Evolutionary conservation across 1,140 invertebrate species (phyloP), one percentile per base, ranked within the genome.

Genomic region (Goniozus legneri): DNA sequence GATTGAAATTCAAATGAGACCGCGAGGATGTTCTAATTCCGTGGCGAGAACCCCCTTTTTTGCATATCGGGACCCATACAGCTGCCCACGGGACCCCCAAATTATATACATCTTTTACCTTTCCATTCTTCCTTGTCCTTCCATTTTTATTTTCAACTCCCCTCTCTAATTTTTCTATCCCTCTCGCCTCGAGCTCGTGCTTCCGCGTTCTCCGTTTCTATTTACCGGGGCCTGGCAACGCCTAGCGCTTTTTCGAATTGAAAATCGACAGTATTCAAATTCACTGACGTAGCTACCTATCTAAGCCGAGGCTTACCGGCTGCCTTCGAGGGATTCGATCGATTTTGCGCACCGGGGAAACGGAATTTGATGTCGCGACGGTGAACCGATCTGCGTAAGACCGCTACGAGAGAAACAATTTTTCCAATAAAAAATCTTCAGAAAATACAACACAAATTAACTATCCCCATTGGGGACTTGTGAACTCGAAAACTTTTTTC

Each of bases 1-100:
- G 62, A 67, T 71, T 67, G 64, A 76, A 76, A 76, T 76, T 76
- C 72, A 76, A 76, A 76, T 76, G 74, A 76, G 74, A 75, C 72
- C 74, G 62, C 74, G 74, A 76, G 70, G 69, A 74, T 75, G 74
- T 76, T 75, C 68, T 72, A 73, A 75, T 75, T 76, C 67, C 62
- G 58, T 56, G 64, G 65, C 50, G 53, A 64, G 65, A 69, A 67
- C 71, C 71, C 71, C 73, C 58, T 60, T 65, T 67, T 75, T 76
- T 73, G 71, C 65, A 71, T 72, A 72, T 71, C 59, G 55, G 58
- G 67, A 57, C 69, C 58, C 62, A 64, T 63, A 59, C 69, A 71
- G 69, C 69, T 71, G 69, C 58, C 47, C 52, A 44, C 38, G 46
- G 56, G 56, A 56, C 39, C 48, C 20, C 52, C 54, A 57, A 62